A percentile compares a stretch with the other conserved stretches of the same genome.
Evolutionary conservation across 2,888 invertebrate species (phyloP).

Genomic region (Lycaena phlaeas): DNA sequence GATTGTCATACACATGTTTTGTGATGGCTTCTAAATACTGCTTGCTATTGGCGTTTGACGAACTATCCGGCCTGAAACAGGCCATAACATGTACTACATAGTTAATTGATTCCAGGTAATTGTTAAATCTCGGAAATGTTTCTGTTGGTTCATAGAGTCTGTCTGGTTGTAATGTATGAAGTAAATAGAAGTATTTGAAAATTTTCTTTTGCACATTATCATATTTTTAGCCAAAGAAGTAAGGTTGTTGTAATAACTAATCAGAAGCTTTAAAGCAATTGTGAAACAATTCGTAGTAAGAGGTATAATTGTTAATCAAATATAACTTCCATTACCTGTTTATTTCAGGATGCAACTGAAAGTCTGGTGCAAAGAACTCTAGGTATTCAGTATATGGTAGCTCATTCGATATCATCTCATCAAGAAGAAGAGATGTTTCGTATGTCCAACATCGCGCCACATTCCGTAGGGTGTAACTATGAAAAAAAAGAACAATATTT

Average conservation of each 20-base stretch:
- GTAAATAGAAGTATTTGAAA: too few species aligned
- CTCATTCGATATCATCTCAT: slow-evolving; percentile 94
- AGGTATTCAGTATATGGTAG: slow-evolving; percentile 96
- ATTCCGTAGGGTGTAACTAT: slow-evolving; percentile 92
- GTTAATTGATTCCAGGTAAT: too few species aligned
- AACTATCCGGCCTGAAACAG: slow-evolving; percentile 26
- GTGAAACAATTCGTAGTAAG: too few species aligned
- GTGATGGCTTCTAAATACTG: slow-evolving; percentile 95
- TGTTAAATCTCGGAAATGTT: too few species aligned
- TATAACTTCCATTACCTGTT: slow-evolving; percentile 75
- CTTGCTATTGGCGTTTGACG: slow-evolving; percentile 91
- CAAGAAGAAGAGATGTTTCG: slow-evolving; percentile 94
- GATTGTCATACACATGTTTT: slow-evolving; percentile 90
- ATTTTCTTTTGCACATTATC: too few species aligned
- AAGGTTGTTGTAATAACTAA: too few species aligned
- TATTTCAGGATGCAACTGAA: slow-evolving; percentile 94
- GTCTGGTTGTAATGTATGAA: too few species aligned
- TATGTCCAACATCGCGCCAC: slow-evolving; percentile 99
- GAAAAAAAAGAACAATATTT: slow-evolving; percentile 25
- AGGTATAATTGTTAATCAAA: too few species aligned
- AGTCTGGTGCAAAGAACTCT: slow-evolving; percentile 98
- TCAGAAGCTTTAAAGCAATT: too few species aligned
- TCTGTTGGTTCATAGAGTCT: too few species aligned
- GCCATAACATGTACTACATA: background rate
- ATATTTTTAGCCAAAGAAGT: too few species aligned